These are phyloP conservation scores for Leptopterna dolabrata DNA, from an alignment of 2,888 invertebrate species.

Conservation along the genomic window DNA sequence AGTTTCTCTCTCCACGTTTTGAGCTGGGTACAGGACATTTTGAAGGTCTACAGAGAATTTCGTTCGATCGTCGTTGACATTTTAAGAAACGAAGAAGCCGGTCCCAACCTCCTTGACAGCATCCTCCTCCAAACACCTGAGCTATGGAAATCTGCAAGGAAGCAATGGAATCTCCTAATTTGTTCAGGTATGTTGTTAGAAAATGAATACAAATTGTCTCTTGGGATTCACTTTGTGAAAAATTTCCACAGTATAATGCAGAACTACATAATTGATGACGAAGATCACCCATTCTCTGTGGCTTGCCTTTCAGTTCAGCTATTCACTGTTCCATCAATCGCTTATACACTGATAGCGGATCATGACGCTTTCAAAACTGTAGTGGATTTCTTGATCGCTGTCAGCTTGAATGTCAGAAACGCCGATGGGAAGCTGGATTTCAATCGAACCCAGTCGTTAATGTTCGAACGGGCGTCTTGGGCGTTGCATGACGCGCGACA, in stretches of 20 bases:
- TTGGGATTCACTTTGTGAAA: constrained; percentile 88
- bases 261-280: constrained; percentile 96
- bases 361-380: constrained; percentile 90
- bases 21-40: constrained; percentile 89
- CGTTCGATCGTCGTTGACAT: constrained; percentile 71
- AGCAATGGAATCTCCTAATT: constrained; percentile 95
- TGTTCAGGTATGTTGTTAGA: constrained; percentile 96
- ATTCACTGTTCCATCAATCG: constrained; percentile 93
- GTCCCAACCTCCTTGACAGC: constrained; percentile 71
- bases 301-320: constrained; percentile 96
- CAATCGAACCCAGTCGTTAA: constrained; percentile 76
- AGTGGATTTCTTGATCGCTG: constrained; percentile 87
- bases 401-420: constrained; percentile 83
- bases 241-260: constrained; percentile 87
- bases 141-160: constrained; percentile 94
- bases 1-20: constrained; percentile 90
- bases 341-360: constrained; percentile 88
- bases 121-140: constrained; percentile 86
- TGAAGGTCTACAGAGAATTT: constrained; percentile 81
- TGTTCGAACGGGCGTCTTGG: constrained; percentile 90
- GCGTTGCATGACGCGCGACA: constrained; percentile 93
- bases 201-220: constrained; percentile 88
- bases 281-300: constrained; percentile 94
- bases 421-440: constrained; percentile 76
- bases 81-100: constrained; percentile 67